Evolutionary conservation across 2,797 vertebrate species (phyloP).

Genomic region (Eurystomus glaucurus): DNA sequence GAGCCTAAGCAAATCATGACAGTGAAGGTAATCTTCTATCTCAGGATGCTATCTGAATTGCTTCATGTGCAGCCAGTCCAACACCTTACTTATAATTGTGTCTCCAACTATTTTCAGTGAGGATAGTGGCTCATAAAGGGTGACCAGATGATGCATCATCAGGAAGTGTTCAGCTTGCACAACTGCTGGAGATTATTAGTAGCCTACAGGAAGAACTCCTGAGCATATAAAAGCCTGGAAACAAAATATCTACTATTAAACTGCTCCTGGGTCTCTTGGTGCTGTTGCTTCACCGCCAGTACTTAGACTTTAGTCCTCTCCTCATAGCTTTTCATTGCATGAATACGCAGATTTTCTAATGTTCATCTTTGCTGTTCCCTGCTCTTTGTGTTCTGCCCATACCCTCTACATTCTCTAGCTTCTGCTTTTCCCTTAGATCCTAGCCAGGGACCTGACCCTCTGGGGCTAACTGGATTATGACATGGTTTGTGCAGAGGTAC

Average conservation of each 20-base stretch:
- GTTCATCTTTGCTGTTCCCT: neutral
- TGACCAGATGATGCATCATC: slow-evolving; percentile 10
- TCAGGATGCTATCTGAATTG: neutral
- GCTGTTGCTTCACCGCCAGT: neutral
- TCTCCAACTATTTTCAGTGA: neutral
- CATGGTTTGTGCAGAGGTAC: neutral
- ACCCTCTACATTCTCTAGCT: neutral
- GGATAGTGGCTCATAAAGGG: neutral
- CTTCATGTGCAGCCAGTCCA: neutral
- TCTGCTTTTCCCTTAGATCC: neutral
- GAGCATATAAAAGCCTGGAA: neutral
- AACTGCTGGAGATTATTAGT: neutral
- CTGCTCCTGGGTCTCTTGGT: neutral
- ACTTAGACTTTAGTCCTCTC: fast-evolving
- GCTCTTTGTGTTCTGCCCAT: neutral
- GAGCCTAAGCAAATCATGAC: neutral
- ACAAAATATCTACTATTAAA: neutral
- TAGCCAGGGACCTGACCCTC: neutral
- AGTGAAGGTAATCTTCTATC: neutral
- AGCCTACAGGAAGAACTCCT: neutral
- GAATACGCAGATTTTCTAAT: neutral
- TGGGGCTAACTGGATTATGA: neutral
- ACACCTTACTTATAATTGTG: neutral
- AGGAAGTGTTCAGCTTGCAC: neutral
- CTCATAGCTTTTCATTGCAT: neutral